These are phyloP conservation scores for Ellobium chinense DNA, from an alignment of 2,888 invertebrate genomes.

Conservation along the genomic window DNA sequence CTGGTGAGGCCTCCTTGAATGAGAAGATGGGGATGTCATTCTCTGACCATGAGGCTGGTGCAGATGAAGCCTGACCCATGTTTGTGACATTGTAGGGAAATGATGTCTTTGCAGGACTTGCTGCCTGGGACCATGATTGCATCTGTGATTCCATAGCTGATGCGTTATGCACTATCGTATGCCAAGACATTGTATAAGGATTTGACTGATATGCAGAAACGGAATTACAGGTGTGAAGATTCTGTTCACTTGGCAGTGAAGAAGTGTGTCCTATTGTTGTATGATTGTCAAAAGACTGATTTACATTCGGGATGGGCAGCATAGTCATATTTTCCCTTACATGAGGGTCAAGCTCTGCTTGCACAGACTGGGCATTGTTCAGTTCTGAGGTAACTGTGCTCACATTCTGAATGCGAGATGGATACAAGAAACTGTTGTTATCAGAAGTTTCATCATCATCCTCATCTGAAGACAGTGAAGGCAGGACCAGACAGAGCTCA, in stretches of 20 bases:
- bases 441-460: conserved; percentile 14
- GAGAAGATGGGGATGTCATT: conserved; percentile 35
- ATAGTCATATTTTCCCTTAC: no score
- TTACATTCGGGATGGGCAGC: no score
- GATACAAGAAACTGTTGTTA: not conserved
- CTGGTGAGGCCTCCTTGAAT: conserved; percentile 15
- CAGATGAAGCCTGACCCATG: not conserved
- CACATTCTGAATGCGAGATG: no score
- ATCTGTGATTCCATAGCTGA: not conserved
- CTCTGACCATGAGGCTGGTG: not conserved
- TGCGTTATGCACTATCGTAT: not conserved
- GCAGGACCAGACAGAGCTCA: conserved; percentile 33
- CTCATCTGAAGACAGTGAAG: conserved; percentile 36
- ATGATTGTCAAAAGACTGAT: no score
- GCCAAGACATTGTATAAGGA: not conserved
- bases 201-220: not conserved
- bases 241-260: no score
- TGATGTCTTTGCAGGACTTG: not conserved
- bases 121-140: not conserved
- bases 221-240: no score
- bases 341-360: no score
- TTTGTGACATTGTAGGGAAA: not conserved
- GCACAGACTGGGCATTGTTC: not conserved
- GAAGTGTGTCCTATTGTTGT: no score
- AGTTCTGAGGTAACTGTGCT: not conserved